Evolutionary conservation across 2,888 invertebrate species (phyloP), one percentile per base, ranked within the genome.

Genomic region (Drymonia ruficornis): DNA sequence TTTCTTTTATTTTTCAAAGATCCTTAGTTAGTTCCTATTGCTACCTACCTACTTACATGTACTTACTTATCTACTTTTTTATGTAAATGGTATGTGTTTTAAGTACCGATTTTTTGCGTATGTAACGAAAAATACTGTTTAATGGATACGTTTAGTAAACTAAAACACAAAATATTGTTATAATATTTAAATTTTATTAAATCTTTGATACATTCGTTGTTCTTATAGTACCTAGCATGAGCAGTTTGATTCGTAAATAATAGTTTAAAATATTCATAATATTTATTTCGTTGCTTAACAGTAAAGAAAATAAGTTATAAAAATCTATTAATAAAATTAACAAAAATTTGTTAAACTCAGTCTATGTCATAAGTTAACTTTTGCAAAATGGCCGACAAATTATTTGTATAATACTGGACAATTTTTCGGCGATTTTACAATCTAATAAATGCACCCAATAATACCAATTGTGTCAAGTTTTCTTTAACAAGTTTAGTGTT

Each of bases 371-470:
- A 70, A 67, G 64, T 70, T 63, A 63, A 72, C 56, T 55, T 54
- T 76, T 76, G 79, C 77, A 88, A 88, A 88, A 88, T 87, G 75
- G 88, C 84, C 88, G 84, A 79, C 18, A 83, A 86, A 87, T 83
- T 59, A 52, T 72, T 67, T 42, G 2, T 5, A 44, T 23, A 7
- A 11, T 23, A 50, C 16, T 52, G 43, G 40, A 43, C 18, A 70
- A 82, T 84, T 83, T 79, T 62, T 72, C 83, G 87, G 84, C 88
- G 58, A 87, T 86, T 88, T 88, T 87, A 79, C 86, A 83, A 79
- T 76, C 55, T 38, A 61, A 61, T 69, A 69, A 65, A 59, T 69
- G 64, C 65, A 72, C 70, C 74, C 74, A 67, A 66, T 72, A 68
- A 65, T 56, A 77, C 74, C 69, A 70, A 72, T 68, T 66, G 58